These are phyloP conservation scores for Psittacara wagleri DNA, from an alignment of 2,113 vertebrate species.

Conservation along the genomic window DNA sequence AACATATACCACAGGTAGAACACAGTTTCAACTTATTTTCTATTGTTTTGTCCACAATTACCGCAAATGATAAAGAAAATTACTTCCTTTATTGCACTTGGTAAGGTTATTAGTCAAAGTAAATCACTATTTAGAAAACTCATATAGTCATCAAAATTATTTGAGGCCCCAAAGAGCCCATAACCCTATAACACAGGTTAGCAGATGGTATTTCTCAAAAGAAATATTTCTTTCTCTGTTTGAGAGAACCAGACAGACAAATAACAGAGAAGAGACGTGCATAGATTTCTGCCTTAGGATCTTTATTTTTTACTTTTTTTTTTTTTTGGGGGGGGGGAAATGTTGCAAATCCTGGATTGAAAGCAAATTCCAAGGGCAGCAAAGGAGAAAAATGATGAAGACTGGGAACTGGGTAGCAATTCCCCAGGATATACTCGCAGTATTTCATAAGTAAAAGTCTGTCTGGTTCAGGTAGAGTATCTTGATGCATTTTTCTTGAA, in stretches of 20 bases:
- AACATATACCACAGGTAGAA: not conserved
- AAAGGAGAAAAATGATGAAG: not conserved
- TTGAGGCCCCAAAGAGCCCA: not conserved
- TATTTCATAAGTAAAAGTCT: not conserved
- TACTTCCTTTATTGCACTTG: not conserved
- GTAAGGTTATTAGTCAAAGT: not conserved
- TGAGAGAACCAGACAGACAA: not conserved
- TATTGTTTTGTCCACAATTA: not conserved
- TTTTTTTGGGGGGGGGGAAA: not conserved
- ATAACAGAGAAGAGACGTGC: not conserved
- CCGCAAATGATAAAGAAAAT: not conserved
- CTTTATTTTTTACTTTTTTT: not conserved
- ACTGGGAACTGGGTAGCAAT: not conserved
- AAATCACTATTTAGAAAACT: not conserved
- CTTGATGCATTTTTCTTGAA: not conserved
- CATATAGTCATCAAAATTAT: not conserved
- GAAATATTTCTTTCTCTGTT: not conserved
- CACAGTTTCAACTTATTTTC: not conserved
- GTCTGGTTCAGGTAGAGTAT: not conserved
- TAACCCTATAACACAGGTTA: not conserved
- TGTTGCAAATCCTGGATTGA: not conserved
- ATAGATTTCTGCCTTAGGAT: not conserved
- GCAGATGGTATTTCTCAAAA: not conserved
- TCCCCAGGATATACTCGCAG: not conserved
- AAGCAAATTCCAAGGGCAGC: not conserved